Evolutionary conservation across 2,888 invertebrate genomes (phyloP).

Genomic region (Aphrophora alni): DNA sequence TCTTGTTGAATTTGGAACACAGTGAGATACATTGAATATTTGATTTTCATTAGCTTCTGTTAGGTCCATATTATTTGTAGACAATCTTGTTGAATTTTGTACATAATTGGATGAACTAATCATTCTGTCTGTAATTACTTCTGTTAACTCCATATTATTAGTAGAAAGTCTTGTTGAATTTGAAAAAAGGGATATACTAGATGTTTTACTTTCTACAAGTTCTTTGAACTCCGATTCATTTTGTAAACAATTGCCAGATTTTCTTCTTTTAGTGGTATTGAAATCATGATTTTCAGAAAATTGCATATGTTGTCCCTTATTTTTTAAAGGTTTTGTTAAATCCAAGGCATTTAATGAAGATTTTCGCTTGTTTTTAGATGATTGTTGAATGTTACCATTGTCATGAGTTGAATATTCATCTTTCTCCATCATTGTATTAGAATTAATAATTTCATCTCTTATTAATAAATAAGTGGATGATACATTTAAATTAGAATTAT

Average conservation of each 20-base stretch:
- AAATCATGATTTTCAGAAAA: background rate
- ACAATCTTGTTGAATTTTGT: background rate
- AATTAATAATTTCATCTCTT: background rate
- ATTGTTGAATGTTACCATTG: background rate
- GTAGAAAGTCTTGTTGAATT: background rate
- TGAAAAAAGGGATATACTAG: too few relatives aligned
- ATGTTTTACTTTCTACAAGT: background rate
- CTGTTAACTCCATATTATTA: background rate
- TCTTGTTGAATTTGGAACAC: background rate
- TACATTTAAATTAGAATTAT: background rate
- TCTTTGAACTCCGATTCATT: slow-evolving; percentile 13
- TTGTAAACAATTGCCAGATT: background rate
- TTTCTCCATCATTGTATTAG: background rate
- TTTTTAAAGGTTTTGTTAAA: background rate
- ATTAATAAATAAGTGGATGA: background rate
- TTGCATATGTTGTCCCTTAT: background rate
- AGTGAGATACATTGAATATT: background rate
- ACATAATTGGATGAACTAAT: background rate
- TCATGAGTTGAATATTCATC: background rate
- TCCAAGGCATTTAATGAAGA: slow-evolving; percentile 19
- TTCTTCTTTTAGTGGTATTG: background rate
- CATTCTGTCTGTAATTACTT: background rate
- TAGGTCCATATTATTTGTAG: background rate
- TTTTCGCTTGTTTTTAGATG: slow-evolving; percentile 11
- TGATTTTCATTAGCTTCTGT: background rate